phyloP scores from a whole-genome alignment of 2,113 vertebrate genomes.

The Nematolebias whitei region DNA sequence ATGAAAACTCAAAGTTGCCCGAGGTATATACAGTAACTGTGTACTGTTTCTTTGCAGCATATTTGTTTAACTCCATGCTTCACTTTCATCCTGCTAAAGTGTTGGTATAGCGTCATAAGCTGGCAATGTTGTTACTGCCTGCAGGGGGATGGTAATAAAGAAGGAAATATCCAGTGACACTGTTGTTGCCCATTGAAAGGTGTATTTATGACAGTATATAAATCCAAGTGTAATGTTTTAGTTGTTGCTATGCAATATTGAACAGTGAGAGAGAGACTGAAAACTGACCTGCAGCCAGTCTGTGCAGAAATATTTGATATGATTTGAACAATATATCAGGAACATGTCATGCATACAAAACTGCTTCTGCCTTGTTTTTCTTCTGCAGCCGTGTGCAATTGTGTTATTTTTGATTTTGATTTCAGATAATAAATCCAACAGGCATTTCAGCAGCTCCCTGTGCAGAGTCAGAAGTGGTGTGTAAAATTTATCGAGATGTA shows the following conservation, averaged over 20 bases:
- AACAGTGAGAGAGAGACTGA: slow-evolving; percentile 62
- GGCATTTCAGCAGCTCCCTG: background rate
- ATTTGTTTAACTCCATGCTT: background rate
- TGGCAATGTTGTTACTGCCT: slow-evolving; percentile 58
- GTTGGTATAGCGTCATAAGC: slow-evolving; percentile 38
- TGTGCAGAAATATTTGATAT: slow-evolving; percentile 13
- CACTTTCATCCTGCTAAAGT: slow-evolving; percentile 17
- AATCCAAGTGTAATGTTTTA: slow-evolving; percentile 73
- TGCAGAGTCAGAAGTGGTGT: slow-evolving; percentile 11
- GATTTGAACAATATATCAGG: background rate
- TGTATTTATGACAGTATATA: slow-evolving; percentile 67
- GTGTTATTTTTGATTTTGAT: slow-evolving; percentile 3
- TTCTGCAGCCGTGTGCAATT: background rate
- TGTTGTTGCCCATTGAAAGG: slow-evolving; percentile 50
- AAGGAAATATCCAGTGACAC: slow-evolving; percentile 61
- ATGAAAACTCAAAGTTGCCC: background rate
- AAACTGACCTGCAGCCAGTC: slow-evolving; percentile 39
- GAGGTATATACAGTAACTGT: background rate
- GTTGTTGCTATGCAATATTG: slow-evolving; percentile 69
- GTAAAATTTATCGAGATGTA: slow-evolving; percentile 26
- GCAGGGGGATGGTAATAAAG: slow-evolving; percentile 51
- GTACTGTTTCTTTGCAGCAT: background rate
- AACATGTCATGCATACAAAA: background rate
- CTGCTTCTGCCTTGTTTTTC: background rate
- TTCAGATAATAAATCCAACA: slow-evolving; percentile 9